Percentiles rank a stretch among this genome's conserved stretches.
These are phyloP conservation scores for Endomychus coccineus DNA, from an alignment of 2,888 invertebrate species.

Conservation along the genomic window DNA sequence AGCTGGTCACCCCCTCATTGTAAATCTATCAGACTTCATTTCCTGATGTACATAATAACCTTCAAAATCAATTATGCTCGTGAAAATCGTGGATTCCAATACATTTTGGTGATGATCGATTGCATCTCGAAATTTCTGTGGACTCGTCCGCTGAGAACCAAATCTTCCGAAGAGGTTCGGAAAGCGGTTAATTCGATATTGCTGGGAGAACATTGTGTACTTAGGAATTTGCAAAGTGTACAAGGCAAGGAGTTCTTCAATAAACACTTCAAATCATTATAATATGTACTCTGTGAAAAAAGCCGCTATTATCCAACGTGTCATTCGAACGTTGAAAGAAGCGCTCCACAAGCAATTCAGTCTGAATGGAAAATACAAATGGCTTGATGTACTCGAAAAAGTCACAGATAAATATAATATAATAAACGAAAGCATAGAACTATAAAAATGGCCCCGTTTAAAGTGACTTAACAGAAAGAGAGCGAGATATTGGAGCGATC, in stretches of 20 bases:
- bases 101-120: conserved; percentile 33
- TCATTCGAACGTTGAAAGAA: conserved; percentile 22
- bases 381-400: conserved; percentile 23
- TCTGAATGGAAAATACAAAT: conserved; percentile 20
- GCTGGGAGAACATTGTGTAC: conserved; percentile 12
- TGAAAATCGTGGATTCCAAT: conserved; percentile 30
- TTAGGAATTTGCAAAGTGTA: conserved; percentile 27
- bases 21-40: too few relatives aligned
- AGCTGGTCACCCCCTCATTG: too few relatives aligned
- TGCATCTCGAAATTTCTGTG: conserved; percentile 37
- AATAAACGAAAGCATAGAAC: conserved; percentile 6
- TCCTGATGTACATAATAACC: too few relatives aligned
- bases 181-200: too few relatives aligned
- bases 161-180: too few relatives aligned
- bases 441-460: not conserved
- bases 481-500: not conserved
- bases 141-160: conserved; percentile 31
- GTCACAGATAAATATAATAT: too few relatives aligned
- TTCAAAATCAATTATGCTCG: too few relatives aligned
- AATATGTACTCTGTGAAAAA: conserved; percentile 26
- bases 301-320: conserved; percentile 27
- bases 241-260: conserved; percentile 30
- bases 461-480: conserved; percentile 9
- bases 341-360: conserved; percentile 23
- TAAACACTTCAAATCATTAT: conserved; percentile 23